phyloP scores from a whole-genome alignment of 2,113 vertebrate species.

The Sylvicapra grimmia region DNA sequence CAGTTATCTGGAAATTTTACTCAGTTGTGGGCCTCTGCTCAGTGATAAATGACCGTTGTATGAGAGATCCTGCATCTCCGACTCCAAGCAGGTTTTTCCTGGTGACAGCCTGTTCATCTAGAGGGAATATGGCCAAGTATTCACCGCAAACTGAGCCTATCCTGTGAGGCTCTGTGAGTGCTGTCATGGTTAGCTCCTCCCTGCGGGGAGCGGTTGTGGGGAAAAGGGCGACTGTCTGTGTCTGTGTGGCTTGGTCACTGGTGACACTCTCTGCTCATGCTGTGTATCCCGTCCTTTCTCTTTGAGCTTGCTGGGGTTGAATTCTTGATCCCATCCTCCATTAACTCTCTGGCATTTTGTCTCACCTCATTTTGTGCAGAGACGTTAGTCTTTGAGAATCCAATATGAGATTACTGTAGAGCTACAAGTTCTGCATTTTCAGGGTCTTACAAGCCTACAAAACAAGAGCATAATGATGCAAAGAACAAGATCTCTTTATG shows the following conservation, averaged over 20 bases:
- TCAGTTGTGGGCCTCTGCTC: background rate
- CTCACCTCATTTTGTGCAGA: background rate
- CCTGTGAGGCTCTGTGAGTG: background rate
- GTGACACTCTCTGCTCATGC: background rate
- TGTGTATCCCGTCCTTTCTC: background rate
- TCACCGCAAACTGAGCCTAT: background rate
- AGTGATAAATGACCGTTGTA: background rate
- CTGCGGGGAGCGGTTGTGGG: background rate
- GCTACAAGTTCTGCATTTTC: background rate
- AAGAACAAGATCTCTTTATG: background rate
- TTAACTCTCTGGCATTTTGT: background rate
- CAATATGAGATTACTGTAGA: background rate
- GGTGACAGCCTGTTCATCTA: background rate
- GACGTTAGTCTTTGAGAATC: background rate
- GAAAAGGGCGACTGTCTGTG: background rate
- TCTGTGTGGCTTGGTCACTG: background rate
- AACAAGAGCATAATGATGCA: background rate
- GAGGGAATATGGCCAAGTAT: background rate
- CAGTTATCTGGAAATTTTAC: background rate
- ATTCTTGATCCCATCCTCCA: background rate
- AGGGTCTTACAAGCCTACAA: background rate
- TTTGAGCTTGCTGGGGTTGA: background rate
- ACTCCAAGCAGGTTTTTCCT: background rate
- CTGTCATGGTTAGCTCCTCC: background rate
- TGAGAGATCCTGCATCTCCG: background rate